These are phyloP conservation scores for Brachionus paranguensis DNA, from an alignment of 1,140 invertebrate genomes.

Conservation along the genomic window DNA sequence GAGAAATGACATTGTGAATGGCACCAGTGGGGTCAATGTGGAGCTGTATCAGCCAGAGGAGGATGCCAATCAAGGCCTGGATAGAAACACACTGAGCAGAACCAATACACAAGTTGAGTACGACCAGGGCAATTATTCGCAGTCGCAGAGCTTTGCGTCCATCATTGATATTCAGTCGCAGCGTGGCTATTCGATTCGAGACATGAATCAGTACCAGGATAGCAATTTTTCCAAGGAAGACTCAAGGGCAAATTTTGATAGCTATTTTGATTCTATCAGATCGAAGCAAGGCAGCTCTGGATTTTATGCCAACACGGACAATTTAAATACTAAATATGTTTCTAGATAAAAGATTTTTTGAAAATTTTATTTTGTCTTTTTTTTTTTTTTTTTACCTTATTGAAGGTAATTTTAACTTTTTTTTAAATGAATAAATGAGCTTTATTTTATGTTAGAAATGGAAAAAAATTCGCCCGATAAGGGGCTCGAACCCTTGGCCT, in stretches of 20 bases:
- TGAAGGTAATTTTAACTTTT: too few species aligned
- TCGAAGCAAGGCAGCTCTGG: neutral
- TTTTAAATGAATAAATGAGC: neutral
- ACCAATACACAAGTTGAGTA: constrained; percentile 25
- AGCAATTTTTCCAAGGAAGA: neutral
- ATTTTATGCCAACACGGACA: neutral
- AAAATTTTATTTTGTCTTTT: neutral
- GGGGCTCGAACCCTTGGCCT: neutral
- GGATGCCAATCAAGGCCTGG: neutral
- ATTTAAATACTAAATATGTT: neutral
- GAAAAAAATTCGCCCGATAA: too few species aligned
- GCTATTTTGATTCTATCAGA: neutral
- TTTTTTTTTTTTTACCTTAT: too few species aligned
- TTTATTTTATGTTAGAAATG: too few species aligned
- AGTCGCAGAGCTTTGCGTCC: constrained; percentile 23
- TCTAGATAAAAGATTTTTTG: neutral
- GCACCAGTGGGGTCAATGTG: neutral
- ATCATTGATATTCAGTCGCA: constrained; percentile 32
- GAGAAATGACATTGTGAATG: neutral
- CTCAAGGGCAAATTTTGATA: neutral
- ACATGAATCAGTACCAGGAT: neutral
- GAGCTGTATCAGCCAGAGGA: constrained; percentile 6
- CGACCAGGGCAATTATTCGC: neutral
- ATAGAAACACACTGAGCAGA: neutral
- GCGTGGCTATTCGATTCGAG: neutral